Evolutionary conservation across 2,888 invertebrate genomes (phyloP), one percentile per base, ranked within the genome.

Genomic region (Sepiola atlantica): DNA sequence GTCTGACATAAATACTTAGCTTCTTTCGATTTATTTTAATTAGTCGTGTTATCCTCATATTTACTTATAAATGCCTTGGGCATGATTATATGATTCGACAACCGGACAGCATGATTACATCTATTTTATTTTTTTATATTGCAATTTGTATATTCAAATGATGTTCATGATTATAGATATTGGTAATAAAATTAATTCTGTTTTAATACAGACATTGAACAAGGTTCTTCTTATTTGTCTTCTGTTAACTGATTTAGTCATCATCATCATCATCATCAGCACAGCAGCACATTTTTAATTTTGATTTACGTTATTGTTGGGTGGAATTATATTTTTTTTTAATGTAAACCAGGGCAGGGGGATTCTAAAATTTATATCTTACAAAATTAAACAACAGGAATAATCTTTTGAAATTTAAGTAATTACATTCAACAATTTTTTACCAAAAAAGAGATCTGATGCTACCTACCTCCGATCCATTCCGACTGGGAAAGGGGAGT

Each of bases 31-130:
- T 61, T 14, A 32, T 77, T 77, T 77, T 77, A 77, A 77, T 77
- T 77, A 77, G 77, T 77, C 32, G 77, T 32, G 77, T 77, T 77
- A 77, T 77, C n/a, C n/a, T 16, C n/a, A 32, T 77, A 77, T 77
- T 77, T 77, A 77, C n/a, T 77, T 77, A 77, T 32, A 1, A n/a
- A n/a, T 77, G n/a, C 77, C 77, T 14, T 14, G 32, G 77, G n/a
- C 77, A 77, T 77, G n/a, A 77, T 77, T 77, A 77, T 77, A 77
- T 77, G 77, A 77, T 77, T 32, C 32, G 77, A 77, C n/a, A 77
- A 77, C 4, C 32, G 21, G 32, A 10, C 77, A 61, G 24, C 61
- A 77, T n/a, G 77, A 77, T 32, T 32, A 16, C 77, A 77, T 77
- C 77, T 77, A n/a, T n/a, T 77, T 77, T 77, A 77, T 77, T 77